Conservation (phyloP, 2,888 invertebrate genomes). For the Dryobotodes eremita region DNA sequence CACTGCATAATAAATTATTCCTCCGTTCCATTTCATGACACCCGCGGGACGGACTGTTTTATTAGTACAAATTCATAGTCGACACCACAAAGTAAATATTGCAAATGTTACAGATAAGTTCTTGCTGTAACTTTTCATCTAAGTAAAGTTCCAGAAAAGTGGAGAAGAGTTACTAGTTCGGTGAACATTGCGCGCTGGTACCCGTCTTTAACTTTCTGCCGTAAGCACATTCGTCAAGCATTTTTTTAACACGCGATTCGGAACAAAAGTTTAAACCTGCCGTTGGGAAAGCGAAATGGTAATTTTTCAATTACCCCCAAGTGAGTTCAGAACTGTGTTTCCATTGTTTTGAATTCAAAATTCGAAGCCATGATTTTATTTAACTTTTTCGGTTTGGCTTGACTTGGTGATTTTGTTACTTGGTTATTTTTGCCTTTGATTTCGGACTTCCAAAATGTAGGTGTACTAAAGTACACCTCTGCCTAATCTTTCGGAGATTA, state of each 20-base stretch:
- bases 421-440: not conserved
- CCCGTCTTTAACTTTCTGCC: slow-evolving; percentile 12
- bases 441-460: not conserved
- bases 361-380: slow-evolving; percentile 43
- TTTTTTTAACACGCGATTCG: slow-evolving; percentile 41
- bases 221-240: slow-evolving; percentile 29
- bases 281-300: slow-evolving; percentile 68
- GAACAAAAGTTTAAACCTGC: slow-evolving; percentile 59
- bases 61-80: slow-evolving; percentile 26
- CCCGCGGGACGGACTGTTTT: slow-evolving; percentile 26
- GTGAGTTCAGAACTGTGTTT: slow-evolving; percentile 59
- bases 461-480: not conserved
- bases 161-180: slow-evolving; percentile 17
- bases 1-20: slow-evolving; percentile 26
- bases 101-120: slow-evolving; percentile 60
- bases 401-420: slow-evolving; percentile 7
- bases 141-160: slow-evolving; percentile 23
- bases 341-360: slow-evolving; percentile 43
- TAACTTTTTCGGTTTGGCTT: slow-evolving; percentile 40
- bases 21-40: slow-evolving; percentile 39
- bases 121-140: slow-evolving; percentile 32
- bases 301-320: slow-evolving; percentile 73
- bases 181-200: slow-evolving; percentile 41
- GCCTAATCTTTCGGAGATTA: not conserved
- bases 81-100: slow-evolving; percentile 54